Conservation (phyloP, 2,888 invertebrate genomes). For the Thereva nobilitata region DNA sequence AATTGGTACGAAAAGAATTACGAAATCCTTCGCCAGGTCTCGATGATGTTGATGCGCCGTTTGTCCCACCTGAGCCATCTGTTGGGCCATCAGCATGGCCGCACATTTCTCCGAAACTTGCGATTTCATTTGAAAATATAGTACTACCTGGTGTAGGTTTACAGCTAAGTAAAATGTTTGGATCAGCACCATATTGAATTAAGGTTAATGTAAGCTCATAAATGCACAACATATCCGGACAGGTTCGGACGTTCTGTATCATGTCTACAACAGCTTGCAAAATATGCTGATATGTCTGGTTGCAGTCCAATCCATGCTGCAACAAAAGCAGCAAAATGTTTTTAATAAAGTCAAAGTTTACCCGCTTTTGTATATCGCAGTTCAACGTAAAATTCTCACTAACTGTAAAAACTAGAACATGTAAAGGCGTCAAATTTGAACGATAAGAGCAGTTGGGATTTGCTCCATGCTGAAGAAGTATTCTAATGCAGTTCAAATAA, state of each 20-base stretch:
- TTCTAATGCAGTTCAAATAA: constrained; percentile 71
- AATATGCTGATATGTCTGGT: constrained; percentile 70
- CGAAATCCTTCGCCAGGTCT: constrained; percentile 52
- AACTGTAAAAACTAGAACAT: constrained; percentile 72
- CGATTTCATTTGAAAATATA: constrained; percentile 57
- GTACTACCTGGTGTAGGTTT: constrained; percentile 56
- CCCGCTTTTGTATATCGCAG: constrained; percentile 68
- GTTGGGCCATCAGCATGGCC: constrained; percentile 32
- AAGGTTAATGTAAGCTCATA: constrained; percentile 71
- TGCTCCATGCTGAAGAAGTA: constrained; percentile 71
- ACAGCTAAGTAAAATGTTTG: constrained; percentile 65
- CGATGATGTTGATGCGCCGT: constrained; percentile 41
- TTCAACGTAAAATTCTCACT: constrained; percentile 72
- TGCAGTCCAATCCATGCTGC: constrained; percentile 70
- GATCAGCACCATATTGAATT: constrained; percentile 75
- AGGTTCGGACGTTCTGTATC: constrained; percentile 69
- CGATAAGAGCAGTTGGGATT: constrained; percentile 74
- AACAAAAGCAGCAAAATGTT: constrained; percentile 68
- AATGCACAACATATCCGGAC: constrained; percentile 70
- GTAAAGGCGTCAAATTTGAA: constrained; percentile 69
- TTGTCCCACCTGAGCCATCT: constrained; percentile 42
- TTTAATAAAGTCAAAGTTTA: constrained; percentile 72
- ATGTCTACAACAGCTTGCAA: constrained; percentile 71
- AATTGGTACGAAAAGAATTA: constrained; percentile 58
- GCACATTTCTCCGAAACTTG: constrained; percentile 54